phyloP scores from a whole-genome alignment of 2,888 invertebrate genomes.

The Mamestra brassicae region DNA sequence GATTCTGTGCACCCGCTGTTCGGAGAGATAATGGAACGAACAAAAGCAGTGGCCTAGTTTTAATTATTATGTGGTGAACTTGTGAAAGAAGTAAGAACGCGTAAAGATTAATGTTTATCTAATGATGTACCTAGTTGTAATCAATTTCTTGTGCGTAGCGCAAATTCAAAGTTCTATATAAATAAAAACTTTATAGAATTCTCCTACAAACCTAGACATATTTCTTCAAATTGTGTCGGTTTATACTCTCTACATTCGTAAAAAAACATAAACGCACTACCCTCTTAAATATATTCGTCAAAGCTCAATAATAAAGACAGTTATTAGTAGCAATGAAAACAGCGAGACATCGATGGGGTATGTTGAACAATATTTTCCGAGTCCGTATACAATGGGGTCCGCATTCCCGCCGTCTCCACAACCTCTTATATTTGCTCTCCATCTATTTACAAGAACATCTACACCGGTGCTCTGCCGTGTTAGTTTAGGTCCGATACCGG shows the following conservation, averaged over 20 bases:
- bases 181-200: background rate
- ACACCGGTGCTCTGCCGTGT: slow-evolving; percentile 75
- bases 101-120: background rate
- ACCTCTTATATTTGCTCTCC: slow-evolving; percentile 75
- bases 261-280: background rate
- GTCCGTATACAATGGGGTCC: slow-evolving; percentile 44
- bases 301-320: slow-evolving; percentile 10
- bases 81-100: background rate
- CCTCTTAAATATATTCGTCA: background rate
- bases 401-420: slow-evolving; percentile 43
- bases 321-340: slow-evolving; percentile 41
- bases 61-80: background rate
- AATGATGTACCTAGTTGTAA: background rate
- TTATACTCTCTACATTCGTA: no score
- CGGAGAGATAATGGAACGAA: background rate
- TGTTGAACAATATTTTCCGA: slow-evolving; percentile 50
- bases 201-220: no score
- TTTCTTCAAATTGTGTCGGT: background rate
- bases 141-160: no score
- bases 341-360: slow-evolving; percentile 47
- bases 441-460: slow-evolving; percentile 80
- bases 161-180: background rate
- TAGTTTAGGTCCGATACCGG: slow-evolving; percentile 82
- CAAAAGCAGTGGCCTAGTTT: background rate
- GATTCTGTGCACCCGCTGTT: background rate